Evolutionary conservation across 2,113 vertebrate genomes (phyloP).

Genomic region (Alaudala cheleensis): DNA sequence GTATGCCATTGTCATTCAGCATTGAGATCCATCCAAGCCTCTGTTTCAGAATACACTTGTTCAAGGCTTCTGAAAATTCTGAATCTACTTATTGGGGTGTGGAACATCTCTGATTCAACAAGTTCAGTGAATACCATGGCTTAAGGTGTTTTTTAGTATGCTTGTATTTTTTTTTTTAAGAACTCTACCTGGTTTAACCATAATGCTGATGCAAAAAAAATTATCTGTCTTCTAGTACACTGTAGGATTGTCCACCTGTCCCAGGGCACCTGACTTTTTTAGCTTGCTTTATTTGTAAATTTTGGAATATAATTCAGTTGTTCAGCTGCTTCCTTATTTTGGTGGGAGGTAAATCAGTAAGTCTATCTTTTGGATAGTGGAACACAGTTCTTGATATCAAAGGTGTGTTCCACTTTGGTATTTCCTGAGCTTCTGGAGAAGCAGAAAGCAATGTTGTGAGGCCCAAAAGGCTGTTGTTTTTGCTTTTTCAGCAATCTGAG

Average conservation of each 20-base stretch:
- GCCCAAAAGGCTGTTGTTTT: not conserved
- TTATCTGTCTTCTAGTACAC: not conserved
- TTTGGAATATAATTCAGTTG: not conserved
- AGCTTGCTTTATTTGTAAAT: not conserved
- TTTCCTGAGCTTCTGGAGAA: not conserved
- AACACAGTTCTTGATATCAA: not conserved
- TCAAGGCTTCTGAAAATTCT: not conserved
- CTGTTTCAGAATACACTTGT: not conserved
- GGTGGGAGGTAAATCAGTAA: not conserved
- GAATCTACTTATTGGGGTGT: not conserved
- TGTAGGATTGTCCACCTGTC: not conserved
- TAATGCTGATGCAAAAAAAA: not conserved
- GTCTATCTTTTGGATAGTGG: not conserved
- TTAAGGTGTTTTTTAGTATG: not conserved
- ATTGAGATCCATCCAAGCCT: not conserved
- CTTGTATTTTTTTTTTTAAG: not conserved
- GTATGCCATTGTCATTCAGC: not conserved
- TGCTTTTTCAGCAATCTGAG: slow-evolving; percentile 79
- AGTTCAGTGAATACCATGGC: not conserved
- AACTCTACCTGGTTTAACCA: not conserved
- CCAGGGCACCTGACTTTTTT: not conserved
- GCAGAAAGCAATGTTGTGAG: not conserved
- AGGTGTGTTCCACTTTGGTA: not conserved
- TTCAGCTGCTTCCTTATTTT: not conserved
- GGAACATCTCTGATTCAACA: not conserved